Evolutionary conservation across 1,140 invertebrate species (phyloP).

Genomic region (Pogonomyrmex californicus): DNA sequence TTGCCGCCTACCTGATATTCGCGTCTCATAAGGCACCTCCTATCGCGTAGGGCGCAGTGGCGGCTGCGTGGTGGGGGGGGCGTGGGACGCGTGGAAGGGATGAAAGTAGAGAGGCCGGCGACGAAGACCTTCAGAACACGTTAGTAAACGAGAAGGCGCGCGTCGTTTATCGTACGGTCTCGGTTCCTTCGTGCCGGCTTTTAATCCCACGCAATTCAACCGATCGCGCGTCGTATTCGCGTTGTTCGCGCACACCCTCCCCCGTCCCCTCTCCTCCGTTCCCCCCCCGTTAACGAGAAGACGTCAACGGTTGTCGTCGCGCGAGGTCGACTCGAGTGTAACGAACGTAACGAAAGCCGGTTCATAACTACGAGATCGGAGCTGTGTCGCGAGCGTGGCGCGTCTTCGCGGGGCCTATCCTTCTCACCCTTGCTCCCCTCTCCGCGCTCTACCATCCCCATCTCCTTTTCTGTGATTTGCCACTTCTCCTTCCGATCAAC

Average conservation of each 20-base stretch:
- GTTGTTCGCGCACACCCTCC: not conserved
- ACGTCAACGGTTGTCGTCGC: too few species aligned
- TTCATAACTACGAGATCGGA: too few species aligned
- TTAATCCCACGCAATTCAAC: not conserved
- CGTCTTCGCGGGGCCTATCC: not conserved
- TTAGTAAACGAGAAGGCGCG: slow-evolving; percentile 28
- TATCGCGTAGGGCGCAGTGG: too few species aligned
- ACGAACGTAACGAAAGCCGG: too few species aligned
- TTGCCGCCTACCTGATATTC: too few species aligned
- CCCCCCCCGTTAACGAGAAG: too few species aligned
- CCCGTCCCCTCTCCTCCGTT: too few species aligned
- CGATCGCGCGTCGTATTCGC: not conserved
- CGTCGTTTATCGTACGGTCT: not conserved
- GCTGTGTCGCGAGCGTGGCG: not conserved
- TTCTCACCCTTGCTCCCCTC: not conserved
- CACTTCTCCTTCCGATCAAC: not conserved
- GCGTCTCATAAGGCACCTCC: too few species aligned
- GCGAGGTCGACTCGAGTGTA: too few species aligned
- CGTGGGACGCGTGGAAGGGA: too few species aligned
- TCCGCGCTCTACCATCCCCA: not conserved
- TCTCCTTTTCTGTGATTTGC: not conserved
- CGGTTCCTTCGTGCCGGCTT: not conserved
- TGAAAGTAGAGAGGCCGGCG: too few species aligned
- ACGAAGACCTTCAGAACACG: not conserved
- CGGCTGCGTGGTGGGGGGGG: too few species aligned